Evolutionary conservation across 2,888 invertebrate species (phyloP), one percentile per base, ranked within the genome.

Genomic region (Drosophila ochracea): DNA sequence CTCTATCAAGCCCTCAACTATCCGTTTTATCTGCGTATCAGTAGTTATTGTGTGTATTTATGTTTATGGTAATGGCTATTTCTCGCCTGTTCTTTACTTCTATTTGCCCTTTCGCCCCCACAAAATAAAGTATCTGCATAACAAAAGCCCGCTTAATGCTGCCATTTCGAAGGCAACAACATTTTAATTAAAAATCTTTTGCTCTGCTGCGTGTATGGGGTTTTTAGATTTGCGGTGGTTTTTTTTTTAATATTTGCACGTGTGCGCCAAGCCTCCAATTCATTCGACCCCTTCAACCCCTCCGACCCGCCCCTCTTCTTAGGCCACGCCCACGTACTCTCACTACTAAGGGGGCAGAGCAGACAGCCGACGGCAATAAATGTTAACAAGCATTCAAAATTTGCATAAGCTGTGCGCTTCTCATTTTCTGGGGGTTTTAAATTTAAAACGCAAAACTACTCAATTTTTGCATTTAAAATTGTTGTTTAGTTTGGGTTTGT

Each of bases 381-480:
- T 83, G 86, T 89, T 86, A 86, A 86, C 91, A 85, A 78, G 78
- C 89, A 74, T 73, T 64, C 71, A 59, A 68, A 80, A 90, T 85
- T 85, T 89, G 81, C 90, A 85, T 85, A 90, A 80, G 78, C 61
- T 82, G 73, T 68, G 76, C 78, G 75, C 70, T 62, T 73, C 83
- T 73, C 80, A 84, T 71, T 47, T 72, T 66, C 70, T 57, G 52
- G 30, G 35, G 21, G 31, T 55, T 68, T 47, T 21, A 52, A 65
- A 62, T 75, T 62, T 69, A 68, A 82, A 78, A 71, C 65, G 43
- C 57, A 69, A 81, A 89, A 72, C 69, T 71, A 82, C 55, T 81
- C 62, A 70, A 86, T 71, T 76, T 87, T 58, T 74, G 73, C 71
- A 84, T 80, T 76, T 80, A 60, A 68, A 68, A 68, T 77, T 68